Evolutionary conservation across 2,797 vertebrate genomes (phyloP).

Genomic region (Acanthurus lineatus): DNA sequence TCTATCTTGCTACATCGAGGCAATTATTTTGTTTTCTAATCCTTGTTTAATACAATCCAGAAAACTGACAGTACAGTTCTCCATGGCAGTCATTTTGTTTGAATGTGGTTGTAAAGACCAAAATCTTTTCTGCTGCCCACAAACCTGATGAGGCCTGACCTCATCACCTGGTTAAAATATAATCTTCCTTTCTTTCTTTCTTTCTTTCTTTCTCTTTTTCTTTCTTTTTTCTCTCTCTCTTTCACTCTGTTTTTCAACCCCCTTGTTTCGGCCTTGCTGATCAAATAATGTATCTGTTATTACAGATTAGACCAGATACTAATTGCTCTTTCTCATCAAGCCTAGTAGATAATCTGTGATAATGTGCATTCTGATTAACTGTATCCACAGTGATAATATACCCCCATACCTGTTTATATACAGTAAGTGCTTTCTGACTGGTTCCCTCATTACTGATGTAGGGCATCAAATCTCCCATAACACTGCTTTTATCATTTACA

Average conservation of each 20-base stretch:
- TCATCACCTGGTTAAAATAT: constrained; percentile 78
- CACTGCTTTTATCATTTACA: constrained; percentile 68
- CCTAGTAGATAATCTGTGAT: constrained; percentile 21
- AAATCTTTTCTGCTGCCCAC: constrained; percentile 46
- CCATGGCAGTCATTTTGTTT: neutral
- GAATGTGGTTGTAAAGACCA: constrained; percentile 26
- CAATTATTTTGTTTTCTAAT: neutral
- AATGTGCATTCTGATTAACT: constrained; percentile 26
- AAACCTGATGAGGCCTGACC: constrained; percentile 64
- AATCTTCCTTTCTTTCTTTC: constrained; percentile 58
- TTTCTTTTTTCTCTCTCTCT: constrained; percentile 19
- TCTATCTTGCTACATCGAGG: neutral
- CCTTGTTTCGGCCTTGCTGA: neutral
- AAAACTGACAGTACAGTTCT: neutral
- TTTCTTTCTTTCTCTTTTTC: neutral
- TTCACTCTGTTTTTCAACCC: neutral
- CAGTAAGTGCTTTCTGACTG: constrained; percentile 32
- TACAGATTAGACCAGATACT: neutral
- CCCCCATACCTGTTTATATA: constrained; percentile 16
- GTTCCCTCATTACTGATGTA: constrained; percentile 38
- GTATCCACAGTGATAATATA: constrained; percentile 13
- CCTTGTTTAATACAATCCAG: neutral
- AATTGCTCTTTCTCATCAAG: constrained; percentile 25
- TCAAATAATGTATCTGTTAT: constrained; percentile 24
- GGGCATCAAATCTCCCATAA: constrained; percentile 46